These are phyloP conservation scores for Oncorhynchus clarkii DNA, from an alignment of 2,113 vertebrate species.

Conservation along the genomic window DNA sequence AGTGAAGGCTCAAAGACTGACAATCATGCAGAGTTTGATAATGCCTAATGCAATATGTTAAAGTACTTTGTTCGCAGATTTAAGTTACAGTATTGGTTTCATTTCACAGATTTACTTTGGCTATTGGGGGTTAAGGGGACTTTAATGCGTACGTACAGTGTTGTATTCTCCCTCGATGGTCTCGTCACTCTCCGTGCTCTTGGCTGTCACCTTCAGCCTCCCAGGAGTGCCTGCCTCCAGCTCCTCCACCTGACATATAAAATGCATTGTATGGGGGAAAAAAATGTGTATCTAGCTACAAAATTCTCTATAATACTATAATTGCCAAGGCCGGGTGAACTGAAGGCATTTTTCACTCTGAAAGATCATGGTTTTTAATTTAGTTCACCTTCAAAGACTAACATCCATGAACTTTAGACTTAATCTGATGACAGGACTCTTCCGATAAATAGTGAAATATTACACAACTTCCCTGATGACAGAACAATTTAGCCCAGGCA, in stretches of 20 bases:
- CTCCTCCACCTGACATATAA: constrained; percentile 76
- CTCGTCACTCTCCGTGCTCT: constrained; percentile 81
- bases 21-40: too few species aligned
- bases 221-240: constrained; percentile 89
- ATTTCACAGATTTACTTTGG: too few species aligned
- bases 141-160: constrained; percentile 77
- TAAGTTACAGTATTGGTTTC: too few species aligned
- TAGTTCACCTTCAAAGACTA: neutral
- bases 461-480: constrained; percentile 4
- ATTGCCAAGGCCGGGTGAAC: neutral
- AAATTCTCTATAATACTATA: neutral
- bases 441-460: neutral
- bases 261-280: neutral
- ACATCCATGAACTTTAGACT: neutral
- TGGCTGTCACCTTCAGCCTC: constrained; percentile 85
- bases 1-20: too few species aligned
- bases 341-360: neutral
- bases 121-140: neutral
- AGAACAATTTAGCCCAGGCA: neutral
- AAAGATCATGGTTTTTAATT: neutral
- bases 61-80: too few species aligned
- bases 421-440: neutral
- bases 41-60: too few species aligned
- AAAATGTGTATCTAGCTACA: too few species aligned
- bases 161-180: constrained; percentile 85